Evolutionary conservation across 2,888 invertebrate genomes (phyloP).

Genomic region (Dynastes grantii): DNA sequence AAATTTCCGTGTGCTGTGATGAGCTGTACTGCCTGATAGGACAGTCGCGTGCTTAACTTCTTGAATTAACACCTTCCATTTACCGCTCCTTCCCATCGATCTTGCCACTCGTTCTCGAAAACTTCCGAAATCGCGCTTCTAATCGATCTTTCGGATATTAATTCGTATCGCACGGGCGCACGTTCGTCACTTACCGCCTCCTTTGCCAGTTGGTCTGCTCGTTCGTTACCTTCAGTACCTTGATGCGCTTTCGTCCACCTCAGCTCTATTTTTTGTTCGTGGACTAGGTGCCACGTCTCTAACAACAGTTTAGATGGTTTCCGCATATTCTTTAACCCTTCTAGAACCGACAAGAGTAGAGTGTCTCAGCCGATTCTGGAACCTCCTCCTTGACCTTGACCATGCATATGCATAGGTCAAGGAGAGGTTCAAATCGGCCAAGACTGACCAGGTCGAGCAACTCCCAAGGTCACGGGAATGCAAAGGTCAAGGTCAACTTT

Average conservation of each 20-base stretch:
- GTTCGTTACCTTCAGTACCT: conserved; percentile 20
- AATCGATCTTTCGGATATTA: background rate
- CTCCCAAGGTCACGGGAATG: no score
- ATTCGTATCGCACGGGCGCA: background rate
- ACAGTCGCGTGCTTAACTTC: background rate
- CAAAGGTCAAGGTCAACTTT: no score
- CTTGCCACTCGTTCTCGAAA: background rate
- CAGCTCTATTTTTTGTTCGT: background rate
- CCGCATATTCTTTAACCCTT: background rate
- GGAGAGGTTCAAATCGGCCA: no score
- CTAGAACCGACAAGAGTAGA: conserved; percentile 9
- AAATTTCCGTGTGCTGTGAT: conserved; percentile 31
- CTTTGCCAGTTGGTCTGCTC: conserved; percentile 23
- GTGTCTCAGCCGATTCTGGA: no score
- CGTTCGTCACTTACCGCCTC: background rate
- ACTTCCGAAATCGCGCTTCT: background rate
- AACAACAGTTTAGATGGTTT: background rate
- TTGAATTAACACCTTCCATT: conserved; percentile 11
- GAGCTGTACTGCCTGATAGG: conserved; percentile 31
- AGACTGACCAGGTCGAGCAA: no score
- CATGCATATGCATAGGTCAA: no score
- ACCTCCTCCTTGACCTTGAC: no score
- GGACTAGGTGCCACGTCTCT: background rate
- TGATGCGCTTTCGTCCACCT: conserved; percentile 11
- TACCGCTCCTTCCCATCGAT: background rate